Evolutionary conservation across 2,113 vertebrate genomes (phyloP).

Genomic region (Alligator sinensis): DNA sequence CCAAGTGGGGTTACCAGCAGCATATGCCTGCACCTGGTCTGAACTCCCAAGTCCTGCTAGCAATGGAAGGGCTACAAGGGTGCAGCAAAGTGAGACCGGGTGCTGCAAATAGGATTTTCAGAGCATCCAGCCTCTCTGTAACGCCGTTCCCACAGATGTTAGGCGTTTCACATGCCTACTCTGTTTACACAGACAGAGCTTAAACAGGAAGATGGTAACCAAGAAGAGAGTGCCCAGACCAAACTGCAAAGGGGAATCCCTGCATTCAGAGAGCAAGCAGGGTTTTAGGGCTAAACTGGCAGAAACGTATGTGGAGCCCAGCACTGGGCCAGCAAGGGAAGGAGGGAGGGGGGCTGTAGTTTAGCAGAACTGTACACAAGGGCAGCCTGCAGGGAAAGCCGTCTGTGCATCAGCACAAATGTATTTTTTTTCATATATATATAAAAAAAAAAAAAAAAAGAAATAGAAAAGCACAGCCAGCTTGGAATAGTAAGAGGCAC

Average conservation of each 20-base stretch:
- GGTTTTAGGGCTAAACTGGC: background rate
- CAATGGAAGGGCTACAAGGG: background rate
- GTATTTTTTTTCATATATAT: too few relatives aligned
- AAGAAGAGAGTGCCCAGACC: background rate
- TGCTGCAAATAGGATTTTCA: background rate
- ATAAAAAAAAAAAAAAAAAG: too few relatives aligned
- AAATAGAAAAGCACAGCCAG: background rate
- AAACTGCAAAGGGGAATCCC: background rate
- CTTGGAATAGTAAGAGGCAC: background rate
- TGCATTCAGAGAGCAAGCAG: background rate
- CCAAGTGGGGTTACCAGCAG: background rate
- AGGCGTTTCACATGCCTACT: background rate
- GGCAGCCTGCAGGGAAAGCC: background rate
- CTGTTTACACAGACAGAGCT: background rate
- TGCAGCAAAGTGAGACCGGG: background rate
- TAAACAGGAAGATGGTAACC: background rate
- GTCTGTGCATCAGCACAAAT: background rate
- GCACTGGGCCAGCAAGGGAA: background rate
- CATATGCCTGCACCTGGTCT: background rate
- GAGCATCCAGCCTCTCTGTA: background rate
- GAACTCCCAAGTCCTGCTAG: background rate
- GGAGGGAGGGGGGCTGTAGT: background rate
- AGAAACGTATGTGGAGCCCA: background rate
- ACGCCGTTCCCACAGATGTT: accelerated
- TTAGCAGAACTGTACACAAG: background rate